These are phyloP conservation scores for Aepyceros melampus DNA, from an alignment of 2,113 vertebrate genomes.

Conservation along the genomic window DNA sequence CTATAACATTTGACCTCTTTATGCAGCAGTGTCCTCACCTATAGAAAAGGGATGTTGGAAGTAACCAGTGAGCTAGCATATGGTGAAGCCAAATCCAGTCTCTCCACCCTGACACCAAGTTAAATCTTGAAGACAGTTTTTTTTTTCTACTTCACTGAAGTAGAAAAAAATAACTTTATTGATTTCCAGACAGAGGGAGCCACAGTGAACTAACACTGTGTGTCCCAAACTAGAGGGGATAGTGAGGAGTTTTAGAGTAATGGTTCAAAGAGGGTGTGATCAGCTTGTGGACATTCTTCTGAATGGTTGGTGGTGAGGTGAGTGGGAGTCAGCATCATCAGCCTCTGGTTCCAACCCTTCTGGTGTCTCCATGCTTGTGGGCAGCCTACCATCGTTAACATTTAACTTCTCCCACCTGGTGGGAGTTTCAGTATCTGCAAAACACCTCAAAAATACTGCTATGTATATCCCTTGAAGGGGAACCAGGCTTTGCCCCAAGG, in stretches of 20 bases:
- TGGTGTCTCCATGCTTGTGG: neutral
- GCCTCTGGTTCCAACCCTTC: neutral
- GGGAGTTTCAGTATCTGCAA: neutral
- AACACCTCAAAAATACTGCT: neutral
- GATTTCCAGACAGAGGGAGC: neutral
- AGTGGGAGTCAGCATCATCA: neutral
- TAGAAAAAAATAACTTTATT: neutral
- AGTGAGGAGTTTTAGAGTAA: neutral
- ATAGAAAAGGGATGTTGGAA: neutral
- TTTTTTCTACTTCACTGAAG: too few relatives aligned
- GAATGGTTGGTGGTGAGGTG: neutral
- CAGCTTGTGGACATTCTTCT: neutral
- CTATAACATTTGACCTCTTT: neutral
- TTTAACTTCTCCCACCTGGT: neutral
- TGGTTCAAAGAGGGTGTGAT: neutral
- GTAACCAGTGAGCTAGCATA: neutral
- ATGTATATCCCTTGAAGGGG: neutral
- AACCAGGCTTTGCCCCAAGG: neutral
- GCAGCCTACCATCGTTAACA: neutral
- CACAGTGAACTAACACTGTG: neutral
- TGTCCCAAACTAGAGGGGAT: neutral
- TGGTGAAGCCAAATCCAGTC: neutral
- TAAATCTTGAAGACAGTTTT: neutral
- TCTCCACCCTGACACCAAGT: neutral
- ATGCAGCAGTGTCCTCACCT: neutral